Conservation (phyloP, 1,140 invertebrate species). For the Episyrphus balteatus region DNA sequence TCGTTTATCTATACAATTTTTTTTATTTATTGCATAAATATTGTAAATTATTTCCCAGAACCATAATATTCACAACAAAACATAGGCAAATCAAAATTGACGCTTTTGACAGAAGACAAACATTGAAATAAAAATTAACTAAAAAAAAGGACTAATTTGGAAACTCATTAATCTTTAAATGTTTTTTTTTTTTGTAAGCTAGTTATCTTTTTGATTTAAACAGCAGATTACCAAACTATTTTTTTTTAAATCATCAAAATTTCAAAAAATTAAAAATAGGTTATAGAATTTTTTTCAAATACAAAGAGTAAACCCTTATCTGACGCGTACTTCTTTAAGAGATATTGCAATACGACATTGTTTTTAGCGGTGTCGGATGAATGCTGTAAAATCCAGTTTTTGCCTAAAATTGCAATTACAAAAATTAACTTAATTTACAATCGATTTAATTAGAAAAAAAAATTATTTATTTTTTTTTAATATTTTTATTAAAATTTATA, state of each 20-base stretch:
- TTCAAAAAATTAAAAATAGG: neutral
- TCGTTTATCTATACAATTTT: neutral
- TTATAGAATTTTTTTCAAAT: neutral
- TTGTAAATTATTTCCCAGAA: too few relatives aligned
- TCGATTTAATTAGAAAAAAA: neutral
- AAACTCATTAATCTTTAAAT: too few relatives aligned
- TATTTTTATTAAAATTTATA: slow-evolving; percentile 2
- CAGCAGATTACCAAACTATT: neutral
- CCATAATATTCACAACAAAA: too few relatives aligned
- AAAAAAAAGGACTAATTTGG: too few relatives aligned
- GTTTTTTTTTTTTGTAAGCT: too few relatives aligned
- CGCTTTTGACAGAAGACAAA: neutral
- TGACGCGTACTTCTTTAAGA: slow-evolving; percentile 62
- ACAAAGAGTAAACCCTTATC: slow-evolving; percentile 18
- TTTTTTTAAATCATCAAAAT: neutral
- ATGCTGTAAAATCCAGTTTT: slow-evolving; percentile 89
- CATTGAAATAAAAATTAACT: neutral
- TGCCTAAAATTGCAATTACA: slow-evolving; percentile 45
- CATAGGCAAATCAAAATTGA: too few relatives aligned
- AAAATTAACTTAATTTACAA: slow-evolving; percentile 18
- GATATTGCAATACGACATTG: slow-evolving; percentile 71
- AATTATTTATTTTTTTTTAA: slow-evolving; percentile 4
- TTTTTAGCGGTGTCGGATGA: slow-evolving; percentile 61
- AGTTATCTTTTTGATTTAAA: too few relatives aligned
- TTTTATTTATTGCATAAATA: neutral